Percentiles rank a stretch among this genome's conserved stretches.
Conservation (phyloP, 2,113 vertebrate species). For the Nyctibius bracteatus region DNA sequence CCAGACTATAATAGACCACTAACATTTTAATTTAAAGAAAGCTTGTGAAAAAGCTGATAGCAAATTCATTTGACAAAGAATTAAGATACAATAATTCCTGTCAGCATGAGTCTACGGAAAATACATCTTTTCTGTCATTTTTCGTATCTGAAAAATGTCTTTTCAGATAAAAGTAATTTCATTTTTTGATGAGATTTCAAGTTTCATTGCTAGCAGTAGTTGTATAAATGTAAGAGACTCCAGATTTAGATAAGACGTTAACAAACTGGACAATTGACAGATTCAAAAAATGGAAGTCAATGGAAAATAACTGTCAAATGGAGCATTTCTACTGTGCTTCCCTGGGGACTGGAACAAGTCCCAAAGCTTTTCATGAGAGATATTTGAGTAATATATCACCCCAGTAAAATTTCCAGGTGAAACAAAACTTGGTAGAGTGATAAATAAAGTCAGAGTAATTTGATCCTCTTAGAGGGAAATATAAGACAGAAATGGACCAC, state of each 20-base stretch:
- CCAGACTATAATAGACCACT: not conserved
- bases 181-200: slow-evolving; percentile 17
- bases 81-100: slow-evolving; percentile 5
- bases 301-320: not conserved
- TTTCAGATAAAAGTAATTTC: slow-evolving; percentile 5
- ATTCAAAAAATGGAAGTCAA: not conserved
- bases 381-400: not conserved
- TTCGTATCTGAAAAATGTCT: no score
- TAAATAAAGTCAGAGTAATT: not conserved
- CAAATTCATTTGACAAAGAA: slow-evolving; percentile 17
- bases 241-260: not conserved
- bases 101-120: not conserved
- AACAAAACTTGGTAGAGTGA: not conserved
- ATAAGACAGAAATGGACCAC: not conserved
- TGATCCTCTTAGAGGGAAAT: not conserved
- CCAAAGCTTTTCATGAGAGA: not conserved
- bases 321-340: not conserved
- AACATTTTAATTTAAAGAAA: not conserved
- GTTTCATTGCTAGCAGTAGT: not conserved
- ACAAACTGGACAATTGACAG: not conserved
- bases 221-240: not conserved
- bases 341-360: not conserved
- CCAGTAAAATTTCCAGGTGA: not conserved
- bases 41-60: not conserved
- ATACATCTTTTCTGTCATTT: no score